Conservation (phyloP, 92 coral and sea anemone genomes). For the Phenganax marumi region DNA sequence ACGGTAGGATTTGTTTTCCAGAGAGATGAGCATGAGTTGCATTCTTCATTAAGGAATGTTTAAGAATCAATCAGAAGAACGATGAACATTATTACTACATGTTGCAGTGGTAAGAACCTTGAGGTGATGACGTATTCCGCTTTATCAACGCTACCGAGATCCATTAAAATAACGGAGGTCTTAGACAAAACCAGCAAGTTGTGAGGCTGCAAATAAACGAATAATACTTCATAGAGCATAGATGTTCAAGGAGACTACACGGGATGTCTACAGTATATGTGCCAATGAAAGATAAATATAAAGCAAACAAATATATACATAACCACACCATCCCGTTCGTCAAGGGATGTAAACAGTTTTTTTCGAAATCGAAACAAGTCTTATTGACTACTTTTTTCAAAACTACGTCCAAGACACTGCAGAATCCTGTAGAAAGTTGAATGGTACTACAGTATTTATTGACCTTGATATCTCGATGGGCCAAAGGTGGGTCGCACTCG, state of each 20-base stretch:
- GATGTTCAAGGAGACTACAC: too few relatives aligned
- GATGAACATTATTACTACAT: not conserved
- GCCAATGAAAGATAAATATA: too few relatives aligned
- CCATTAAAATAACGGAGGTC: constrained; percentile 81
- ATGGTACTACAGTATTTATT: not conserved
- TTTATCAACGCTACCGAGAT: constrained; percentile 89
- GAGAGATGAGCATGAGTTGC: too few relatives aligned
- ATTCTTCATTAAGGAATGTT: not conserved
- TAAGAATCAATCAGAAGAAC: not conserved
- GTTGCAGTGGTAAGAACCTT: constrained; percentile 50
- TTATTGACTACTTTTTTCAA: too few relatives aligned
- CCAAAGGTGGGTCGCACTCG: constrained; percentile 76
- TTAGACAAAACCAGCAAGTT: constrained; percentile 77
- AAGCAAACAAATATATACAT: too few relatives aligned
- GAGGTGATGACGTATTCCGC: constrained; percentile 78
- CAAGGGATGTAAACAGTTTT: too few relatives aligned
- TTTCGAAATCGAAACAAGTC: too few relatives aligned
- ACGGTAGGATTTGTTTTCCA: too few relatives aligned
- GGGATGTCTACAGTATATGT: too few relatives aligned
- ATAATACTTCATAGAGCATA: too few relatives aligned
- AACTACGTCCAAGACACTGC: not conserved
- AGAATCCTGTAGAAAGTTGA: not conserved
- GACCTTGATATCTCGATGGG: constrained; percentile 98
- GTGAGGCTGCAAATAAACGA: constrained; percentile 70
- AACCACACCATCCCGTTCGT: too few relatives aligned